Conservation (phyloP, 2,797 vertebrate genomes). For the Onychomys leucogaster region DNA sequence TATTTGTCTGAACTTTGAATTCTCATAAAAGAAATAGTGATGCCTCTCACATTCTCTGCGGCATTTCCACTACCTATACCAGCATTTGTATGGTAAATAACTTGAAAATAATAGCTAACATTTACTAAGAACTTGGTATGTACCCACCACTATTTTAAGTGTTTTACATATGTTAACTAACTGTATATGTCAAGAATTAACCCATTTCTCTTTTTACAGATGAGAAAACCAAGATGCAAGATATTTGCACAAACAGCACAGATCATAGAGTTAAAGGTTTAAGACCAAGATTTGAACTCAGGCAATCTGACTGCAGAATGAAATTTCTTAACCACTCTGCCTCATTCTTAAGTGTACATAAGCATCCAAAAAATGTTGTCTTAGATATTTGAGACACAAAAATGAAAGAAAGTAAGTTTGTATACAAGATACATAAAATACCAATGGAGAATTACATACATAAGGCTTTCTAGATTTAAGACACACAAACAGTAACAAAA, state of each 20-base stretch:
- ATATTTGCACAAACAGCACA: not conserved
- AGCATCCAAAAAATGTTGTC: slow-evolving; percentile 65
- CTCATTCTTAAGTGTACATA: slow-evolving; percentile 16
- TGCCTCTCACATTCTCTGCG: not conserved
- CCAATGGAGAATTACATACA: slow-evolving; percentile 26
- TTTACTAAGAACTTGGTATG: not conserved
- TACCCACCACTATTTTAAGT: not conserved
- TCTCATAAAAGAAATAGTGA: not conserved
- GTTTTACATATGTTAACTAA: not conserved
- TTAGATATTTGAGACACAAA: slow-evolving; percentile 60
- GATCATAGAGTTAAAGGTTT: not conserved
- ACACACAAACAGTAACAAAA: slow-evolving; percentile 76
- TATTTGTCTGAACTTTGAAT: slow-evolving; percentile 15
- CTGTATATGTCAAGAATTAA: not conserved
- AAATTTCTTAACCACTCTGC: not conserved
- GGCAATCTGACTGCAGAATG: not conserved
- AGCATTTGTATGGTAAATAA: not conserved
- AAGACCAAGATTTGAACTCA: slow-evolving; percentile 29
- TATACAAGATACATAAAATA: slow-evolving; percentile 57
- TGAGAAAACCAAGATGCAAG: slow-evolving; percentile 10
- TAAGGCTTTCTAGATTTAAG: slow-evolving; percentile 56
- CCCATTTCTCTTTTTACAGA: not conserved
- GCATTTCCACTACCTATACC: not conserved
- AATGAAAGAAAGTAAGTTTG: slow-evolving; percentile 56
- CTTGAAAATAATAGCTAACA: slow-evolving; percentile 9